Evolutionary conservation across 2,113 vertebrate genomes (phyloP), one percentile per base, ranked within the genome.

Genomic region (Phyllopteryx taeniolatus): DNA sequence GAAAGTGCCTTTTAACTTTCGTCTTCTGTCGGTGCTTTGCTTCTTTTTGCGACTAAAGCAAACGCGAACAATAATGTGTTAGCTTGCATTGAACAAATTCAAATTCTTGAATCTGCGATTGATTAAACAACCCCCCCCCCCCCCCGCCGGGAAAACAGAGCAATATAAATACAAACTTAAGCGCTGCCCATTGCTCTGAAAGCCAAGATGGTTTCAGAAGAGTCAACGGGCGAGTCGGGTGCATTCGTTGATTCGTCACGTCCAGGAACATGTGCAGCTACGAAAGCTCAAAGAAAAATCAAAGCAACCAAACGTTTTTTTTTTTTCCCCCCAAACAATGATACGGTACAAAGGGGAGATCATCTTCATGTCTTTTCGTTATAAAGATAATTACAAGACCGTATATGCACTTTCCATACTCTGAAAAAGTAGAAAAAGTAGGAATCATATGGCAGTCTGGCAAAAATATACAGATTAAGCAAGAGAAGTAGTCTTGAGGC

Each of bases 401-500:
- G 17, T 79, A 59, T 70, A 75, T 70, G 44, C 71, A 57, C 62
- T 68, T 82, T 75, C 64, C 60, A 71, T 72, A 76, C 75, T 87
- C 70, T 82, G 79, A 84, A 88, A 83, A 87, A 67, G 80, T 88
- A 83, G 75, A 85, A 86, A 88, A 84, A 65, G 71, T 81, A 88
- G 75, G 81, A 84, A 88, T 85, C 42, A 44, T 84, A 87, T 86
- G 85, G 82, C 86, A 85, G 81, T 89, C 77, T 83, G 77, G 88
- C 71, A 84, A 79, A 90, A 83, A 86, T 79, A 81, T 73, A 81
- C 75, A 87, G 79, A 74, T 83, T 82, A 75, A 87, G 72, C 69
- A 79, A 87, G 78, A 83, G 80, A 84, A 83, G 73, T 76, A 81
- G 83, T 86, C 85, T 87, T 86, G 84, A 87, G 85, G 87, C 82